Base-by-base conservation (phyloP, 2,797 vertebrate genomes). In the Adrianichthys oophorus region DNA sequence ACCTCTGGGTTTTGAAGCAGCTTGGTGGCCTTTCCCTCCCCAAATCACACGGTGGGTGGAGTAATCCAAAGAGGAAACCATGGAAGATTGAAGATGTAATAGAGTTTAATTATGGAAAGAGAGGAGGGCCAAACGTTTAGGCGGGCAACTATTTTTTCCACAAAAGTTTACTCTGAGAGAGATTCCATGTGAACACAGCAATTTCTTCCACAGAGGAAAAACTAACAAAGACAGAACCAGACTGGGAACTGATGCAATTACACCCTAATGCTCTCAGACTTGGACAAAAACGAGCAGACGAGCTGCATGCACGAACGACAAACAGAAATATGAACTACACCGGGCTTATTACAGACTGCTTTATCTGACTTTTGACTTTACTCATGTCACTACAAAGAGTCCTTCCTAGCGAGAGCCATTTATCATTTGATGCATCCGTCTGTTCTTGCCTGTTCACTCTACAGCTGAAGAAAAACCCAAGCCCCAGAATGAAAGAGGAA, bases 371-470 rank as follows among this genome's bases (percentile, higher is more conserved):
- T 47, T 53, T 44, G 57, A 7, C 4, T 41, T 70, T 59, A 62
- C 52, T 43, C 17, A 45, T 52, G 50, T 23, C 50, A n/a, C 52
- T 59, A 64, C 24, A 65, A 52, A 73, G 56, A 24, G 44, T 59
- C 75, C 68, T 74, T 48, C 68, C 78, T 68, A 51, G 56, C 66
- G 44, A 41, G 59, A 70, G 56, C 55, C 69, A 70, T 68, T 71
- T 71, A 70, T 70, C 73, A 50, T 47, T 59, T 32, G 5, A 51
- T 54, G 65, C 65, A 65, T 62, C 68, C 69, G 46, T 52, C 45
- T 60, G 66, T 70, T 82, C 44, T 48, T 51, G 53, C 70, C 29
- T 37, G 42, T 59, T 48, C 44, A 51, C 48, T 41, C 26, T 66
- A 48, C 52, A 32, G 70, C 42, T 47, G 64, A 23, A 65, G 29